These are phyloP conservation scores for Chrysina gloriosa DNA, from an alignment of 2,888 invertebrate species.

Conservation along the genomic window DNA sequence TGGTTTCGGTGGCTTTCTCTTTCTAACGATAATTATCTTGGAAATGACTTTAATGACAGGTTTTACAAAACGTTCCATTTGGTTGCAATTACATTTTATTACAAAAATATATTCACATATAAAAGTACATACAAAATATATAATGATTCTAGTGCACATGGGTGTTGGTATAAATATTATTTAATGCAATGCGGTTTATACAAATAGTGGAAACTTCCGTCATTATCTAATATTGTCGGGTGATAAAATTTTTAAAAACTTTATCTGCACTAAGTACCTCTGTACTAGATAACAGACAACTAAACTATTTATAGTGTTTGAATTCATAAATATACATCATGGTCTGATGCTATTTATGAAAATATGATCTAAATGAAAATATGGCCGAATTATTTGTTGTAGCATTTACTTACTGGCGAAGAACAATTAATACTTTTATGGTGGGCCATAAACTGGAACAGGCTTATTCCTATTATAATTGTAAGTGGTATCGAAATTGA, in stretches of 20 bases:
- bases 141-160: neutral
- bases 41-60: no score
- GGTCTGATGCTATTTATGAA: constrained; percentile 20
- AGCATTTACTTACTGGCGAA: neutral
- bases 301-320: constrained; percentile 4
- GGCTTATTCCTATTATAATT: constrained; percentile 45
- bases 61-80: no score
- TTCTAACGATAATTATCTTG: no score
- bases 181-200: no score
- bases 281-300: constrained; percentile 13
- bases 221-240: neutral
- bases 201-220: neutral
- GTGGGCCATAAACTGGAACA: constrained; percentile 51
- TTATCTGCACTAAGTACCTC: neutral
- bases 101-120: constrained; percentile 26
- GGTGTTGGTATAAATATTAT: neutral
- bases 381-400: constrained; percentile 9
- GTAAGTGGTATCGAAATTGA: constrained; percentile 35
- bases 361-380: neutral
- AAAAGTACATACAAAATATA: constrained; percentile 26
- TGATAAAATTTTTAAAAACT: neutral
- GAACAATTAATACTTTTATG: constrained; percentile 45
- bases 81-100: constrained; percentile 27
- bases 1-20: no score
- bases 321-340: constrained; percentile 27